Conservation (phyloP, 1,140 invertebrate species). For the Halictus rubicundus region DNA sequence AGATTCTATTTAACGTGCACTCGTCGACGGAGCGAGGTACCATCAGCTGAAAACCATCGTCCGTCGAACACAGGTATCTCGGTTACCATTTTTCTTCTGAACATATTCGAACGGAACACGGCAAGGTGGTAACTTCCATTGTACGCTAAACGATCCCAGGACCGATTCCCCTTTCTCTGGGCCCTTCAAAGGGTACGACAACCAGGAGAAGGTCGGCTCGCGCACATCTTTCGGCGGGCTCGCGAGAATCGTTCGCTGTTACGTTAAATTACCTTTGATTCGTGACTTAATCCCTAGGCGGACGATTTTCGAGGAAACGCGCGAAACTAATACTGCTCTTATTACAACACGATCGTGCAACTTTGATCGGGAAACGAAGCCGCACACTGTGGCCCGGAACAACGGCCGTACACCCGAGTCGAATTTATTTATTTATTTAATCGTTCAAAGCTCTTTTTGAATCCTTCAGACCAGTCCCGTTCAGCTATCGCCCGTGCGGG, state of each 20-base stretch:
- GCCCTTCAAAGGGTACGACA: neutral
- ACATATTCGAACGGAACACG: conserved; percentile 26
- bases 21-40: neutral
- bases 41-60: neutral
- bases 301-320: conserved; percentile 23
- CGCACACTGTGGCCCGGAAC: too few relatives aligned
- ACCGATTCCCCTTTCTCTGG: too few relatives aligned
- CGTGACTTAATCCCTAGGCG: conserved; percentile 25
- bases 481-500: too few relatives aligned
- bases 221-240: neutral
- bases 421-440: too few relatives aligned
- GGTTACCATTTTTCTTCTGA: neutral
- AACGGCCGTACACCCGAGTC: too few relatives aligned
- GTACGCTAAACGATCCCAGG: conserved; percentile 40
- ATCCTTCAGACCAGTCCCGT: too few relatives aligned
- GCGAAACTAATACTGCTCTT: conserved; percentile 74
- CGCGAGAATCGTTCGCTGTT: neutral
- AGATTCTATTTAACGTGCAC: neutral
- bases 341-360: conserved; percentile 27
- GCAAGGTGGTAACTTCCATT: conserved; percentile 64
- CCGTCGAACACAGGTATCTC: conserved; percentile 7
- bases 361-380: neutral
- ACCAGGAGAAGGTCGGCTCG: too few relatives aligned
- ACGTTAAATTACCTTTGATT: neutral
- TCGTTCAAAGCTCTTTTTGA: too few relatives aligned